Base-by-base conservation (phyloP, 2,888 invertebrate genomes). In the Pegoplata infirma region DNA sequence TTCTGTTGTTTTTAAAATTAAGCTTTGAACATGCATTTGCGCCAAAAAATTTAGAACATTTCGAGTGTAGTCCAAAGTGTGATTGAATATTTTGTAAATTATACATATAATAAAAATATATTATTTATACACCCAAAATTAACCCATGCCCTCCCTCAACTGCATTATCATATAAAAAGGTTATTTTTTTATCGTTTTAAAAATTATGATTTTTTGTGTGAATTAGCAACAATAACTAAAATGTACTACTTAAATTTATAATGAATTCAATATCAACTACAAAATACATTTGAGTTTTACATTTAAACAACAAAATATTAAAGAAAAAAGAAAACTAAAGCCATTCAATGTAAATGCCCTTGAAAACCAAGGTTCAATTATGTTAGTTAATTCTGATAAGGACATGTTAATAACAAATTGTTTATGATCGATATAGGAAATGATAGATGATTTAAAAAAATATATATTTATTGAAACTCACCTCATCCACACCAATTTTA, bases 401-500 rank as follows among this genome's bases (percentile, higher is more conserved):
- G 58, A 69, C 44, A 59, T 61, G 40, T 64, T 76, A 51, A 53
- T 67, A 47, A 6, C 40, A 46, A 32, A 53, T 53, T 36, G 14
- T 47, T 44, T 56, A 53, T 12, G 16, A 21, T 25, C 46, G 36
- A 16, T 6, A 36, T 36, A 28, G 7, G 36, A 32, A 49, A 14
- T 28, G 5, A 36, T 66, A 32, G 67, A 17, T n/a, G n/a, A n/a
- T n/a, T n/a, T n/a, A n/a, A n/a, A n/a, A n/a, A n/a, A n/a, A n/a
- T n/a, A n/a, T n/a, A n/a, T n/a, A n/a, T n/a, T n/a, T n/a, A n/a
- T n/a, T n/a, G n/a, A 36, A 56, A 79, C 81, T 83, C 56, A 81
- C 83, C 82, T 97, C 97, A 90, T 97, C 95, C 12, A 98, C 96
- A 82, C 98, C 98, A 85, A 98, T 96, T 90, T 94, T 95, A 78